Base-by-base conservation (phyloP, 1,140 invertebrate species). In the Drosophila neocordata region DNA sequence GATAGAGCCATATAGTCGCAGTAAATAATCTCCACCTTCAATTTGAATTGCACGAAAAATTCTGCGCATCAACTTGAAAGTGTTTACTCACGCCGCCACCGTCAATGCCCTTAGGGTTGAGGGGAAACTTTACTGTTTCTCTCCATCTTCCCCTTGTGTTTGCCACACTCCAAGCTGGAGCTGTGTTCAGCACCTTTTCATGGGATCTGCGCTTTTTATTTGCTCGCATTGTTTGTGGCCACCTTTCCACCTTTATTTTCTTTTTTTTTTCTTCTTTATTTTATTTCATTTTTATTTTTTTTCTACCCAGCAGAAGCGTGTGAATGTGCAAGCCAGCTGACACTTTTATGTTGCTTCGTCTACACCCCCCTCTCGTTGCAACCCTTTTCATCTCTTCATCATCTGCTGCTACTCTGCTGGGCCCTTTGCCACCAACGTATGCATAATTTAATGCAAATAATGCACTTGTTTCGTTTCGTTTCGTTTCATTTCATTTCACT, bases 371-470 rank as follows among this genome's bases (percentile, higher is more conserved):
- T n/a, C n/a, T n/a, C n/a, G n/a, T n/a, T n/a, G n/a, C 27, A 6
- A 6, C 27, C 27, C 27, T 31, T 31, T 31, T 5, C 6, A 31
- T 31, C 51, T 64, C 38, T 55, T 35, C 12, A 6, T 55, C 18
- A 9, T 41, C 41, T 65, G 71, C 65, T 15, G 41, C 41, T 13
- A 13, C 38, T 44, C 13, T 15, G 9, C 18, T 20, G 41, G 15
- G 41, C 41, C 41, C 41, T 18, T 48, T 48, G 41, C 41, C 41
- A 48, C 41, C 41, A 48, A 20, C 79, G 75, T 69, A 83, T 88
- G 83, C 83, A 88, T 88, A 88, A 88, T 88, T 88, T 88, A 88
- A 88, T 88, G 83, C 79, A 88, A 88, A 88, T 88, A 88, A 88
- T 88, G 83, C 83, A 88, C 83, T 88, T 87, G 82, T 87, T 87